Percentiles rank a stretch among this genome's conserved stretches.
These are phyloP conservation scores for Ophion costatus DNA, from an alignment of 2,888 invertebrate species.

Conservation along the genomic window DNA sequence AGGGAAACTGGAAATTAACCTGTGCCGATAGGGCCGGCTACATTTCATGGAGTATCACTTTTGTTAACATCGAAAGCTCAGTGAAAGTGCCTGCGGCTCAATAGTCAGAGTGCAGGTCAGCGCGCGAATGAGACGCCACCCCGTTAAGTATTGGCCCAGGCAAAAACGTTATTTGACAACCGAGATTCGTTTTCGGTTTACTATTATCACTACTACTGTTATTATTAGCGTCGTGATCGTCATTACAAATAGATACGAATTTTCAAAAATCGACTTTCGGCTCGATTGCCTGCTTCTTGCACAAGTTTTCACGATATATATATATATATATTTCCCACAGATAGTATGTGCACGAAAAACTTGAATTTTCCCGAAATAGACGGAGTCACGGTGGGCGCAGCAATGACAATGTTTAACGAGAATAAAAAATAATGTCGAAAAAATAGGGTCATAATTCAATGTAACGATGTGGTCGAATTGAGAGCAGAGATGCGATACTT, in stretches of 20 bases:
- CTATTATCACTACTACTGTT: too few relatives aligned
- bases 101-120: not conserved
- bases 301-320: not conserved
- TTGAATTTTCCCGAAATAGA: not conserved
- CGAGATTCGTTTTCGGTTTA: too few relatives aligned
- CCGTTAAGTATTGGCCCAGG: not conserved
- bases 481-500: conserved; percentile 22
- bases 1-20: not conserved
- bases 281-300: too few relatives aligned
- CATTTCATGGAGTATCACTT: not conserved
- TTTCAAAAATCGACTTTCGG: too few relatives aligned
- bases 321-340: not conserved
- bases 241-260: not conserved
- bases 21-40: not conserved
- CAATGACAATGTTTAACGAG: not conserved
- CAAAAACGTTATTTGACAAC: not conserved
- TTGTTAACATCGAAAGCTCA: not conserved
- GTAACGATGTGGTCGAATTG: not conserved
- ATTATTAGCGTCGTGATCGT: not conserved
- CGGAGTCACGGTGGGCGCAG: not conserved
- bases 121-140: not conserved
- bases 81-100: not conserved
- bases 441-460: not conserved
- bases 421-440: not conserved
- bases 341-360: not conserved